phyloP scores from a whole-genome alignment of 2,888 invertebrate genomes.

The Stenchaetothrips biformis region DNA sequence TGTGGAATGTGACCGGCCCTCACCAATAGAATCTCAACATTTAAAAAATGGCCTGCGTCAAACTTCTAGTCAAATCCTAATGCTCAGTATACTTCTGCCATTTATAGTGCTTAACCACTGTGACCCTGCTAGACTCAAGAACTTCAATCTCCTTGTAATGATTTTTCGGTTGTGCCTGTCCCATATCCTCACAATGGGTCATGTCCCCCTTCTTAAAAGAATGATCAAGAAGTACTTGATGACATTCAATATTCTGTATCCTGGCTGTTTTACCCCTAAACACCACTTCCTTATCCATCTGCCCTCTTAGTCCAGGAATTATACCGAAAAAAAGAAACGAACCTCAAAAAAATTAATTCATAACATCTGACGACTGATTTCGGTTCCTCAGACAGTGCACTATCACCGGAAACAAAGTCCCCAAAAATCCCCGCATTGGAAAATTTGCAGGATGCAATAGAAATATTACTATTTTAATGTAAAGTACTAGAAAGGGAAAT shows the following conservation, averaged over 20 bases:
- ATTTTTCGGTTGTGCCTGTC: background rate
- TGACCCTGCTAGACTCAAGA: background rate
- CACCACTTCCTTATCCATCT: background rate
- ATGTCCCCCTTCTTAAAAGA: background rate
- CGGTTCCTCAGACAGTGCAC: too few species aligned
- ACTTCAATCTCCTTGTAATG: background rate
- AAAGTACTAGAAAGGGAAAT: too few species aligned
- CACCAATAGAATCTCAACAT: conserved; percentile 12
- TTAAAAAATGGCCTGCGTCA: conserved; percentile 2
- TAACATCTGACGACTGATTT: too few species aligned
- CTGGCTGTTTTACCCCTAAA: background rate
- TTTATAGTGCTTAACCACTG: background rate
- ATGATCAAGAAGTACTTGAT: conserved; percentile 5
- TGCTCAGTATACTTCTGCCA: background rate
- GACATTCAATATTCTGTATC: background rate
- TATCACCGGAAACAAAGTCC: too few species aligned
- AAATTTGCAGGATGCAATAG: too few species aligned
- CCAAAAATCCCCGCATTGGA: too few species aligned
- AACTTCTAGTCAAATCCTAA: background rate
- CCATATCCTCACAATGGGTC: background rate
- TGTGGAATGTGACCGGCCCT: background rate
- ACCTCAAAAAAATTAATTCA: too few species aligned
- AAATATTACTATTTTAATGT: too few species aligned
- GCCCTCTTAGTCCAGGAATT: too few species aligned
- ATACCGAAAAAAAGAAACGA: too few species aligned